Evolutionary conservation across 2,888 invertebrate genomes (phyloP), one percentile per base, ranked within the genome.

Genomic region (Germaria angustata): DNA sequence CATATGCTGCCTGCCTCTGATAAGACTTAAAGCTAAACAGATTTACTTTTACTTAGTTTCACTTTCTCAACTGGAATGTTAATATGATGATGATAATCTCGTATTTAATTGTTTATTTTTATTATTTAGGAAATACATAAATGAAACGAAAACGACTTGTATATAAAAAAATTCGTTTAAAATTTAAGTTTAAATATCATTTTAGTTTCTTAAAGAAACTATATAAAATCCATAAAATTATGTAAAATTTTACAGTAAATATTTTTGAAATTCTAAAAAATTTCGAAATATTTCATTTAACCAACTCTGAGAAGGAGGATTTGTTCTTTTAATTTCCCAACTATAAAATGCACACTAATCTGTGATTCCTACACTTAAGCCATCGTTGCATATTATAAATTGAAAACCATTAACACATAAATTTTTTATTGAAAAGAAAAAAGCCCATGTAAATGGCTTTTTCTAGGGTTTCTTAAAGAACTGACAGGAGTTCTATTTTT

Each of bases 1-100:
- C 2, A 57, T 41, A 41, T 53, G n/a, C n/a, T n/a, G n/a, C 9
- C 7, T 5, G 17, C 57, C 22, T 11, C 39, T 17, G 13, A 28
- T 49, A 24, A 8, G 13, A 32, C 32, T 46, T 24, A 9, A 28
- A 36, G 6, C 4, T 22, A 9, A 72, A 72, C 4, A 41, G 24
- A 63, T 80, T 63, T 65, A 75, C 80, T 80, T 75, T 81, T 69
- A 75, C 71, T 80, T 76, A 59, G 53, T 76, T 80, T 80, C 66
- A 79, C 71, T 79, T 82, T 75, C 79, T 83, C 80, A 68, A 81
- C 61, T 81, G 78, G 63, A 81, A 78, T 78, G 61, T 71, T 49
- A 59, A 63, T 61, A 61, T 44, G 44, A 59, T 68, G 61, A 44
- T 44, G 22, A 2, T 36, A 15, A n/a, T 7, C 2, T 7, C 44